phyloP scores from a whole-genome alignment of 2,113 vertebrate species.

The Neomonachus schauinslandi region DNA sequence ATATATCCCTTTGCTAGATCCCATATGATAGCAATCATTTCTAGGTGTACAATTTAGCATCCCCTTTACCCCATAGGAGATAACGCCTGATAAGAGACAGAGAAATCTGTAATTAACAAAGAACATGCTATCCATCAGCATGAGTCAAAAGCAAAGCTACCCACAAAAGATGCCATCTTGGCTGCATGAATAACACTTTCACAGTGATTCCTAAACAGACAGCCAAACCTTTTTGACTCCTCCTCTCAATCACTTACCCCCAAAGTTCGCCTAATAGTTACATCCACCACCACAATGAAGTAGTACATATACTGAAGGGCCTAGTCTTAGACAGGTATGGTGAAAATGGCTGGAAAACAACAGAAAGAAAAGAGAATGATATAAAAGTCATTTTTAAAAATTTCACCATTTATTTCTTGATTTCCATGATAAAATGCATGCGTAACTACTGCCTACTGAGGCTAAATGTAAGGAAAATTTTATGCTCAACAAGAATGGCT shows the following conservation, averaged over 20 bases:
- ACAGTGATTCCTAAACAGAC: background rate
- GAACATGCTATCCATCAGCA: background rate
- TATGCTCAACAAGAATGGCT: slow-evolving; percentile 9
- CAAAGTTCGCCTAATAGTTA: slow-evolving; percentile 2
- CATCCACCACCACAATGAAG: background rate
- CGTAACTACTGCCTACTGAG: background rate
- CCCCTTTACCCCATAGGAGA: background rate
- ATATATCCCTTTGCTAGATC: background rate
- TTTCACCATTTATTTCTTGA: background rate
- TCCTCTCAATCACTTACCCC: background rate
- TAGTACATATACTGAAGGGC: background rate
- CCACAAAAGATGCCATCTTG: background rate
- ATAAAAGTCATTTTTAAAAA: background rate
- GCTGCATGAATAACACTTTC: background rate
- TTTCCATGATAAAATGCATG: slow-evolving; percentile 24
- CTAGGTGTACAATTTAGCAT: background rate
- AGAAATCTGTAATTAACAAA: background rate
- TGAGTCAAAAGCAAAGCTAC: slow-evolving; percentile 19
- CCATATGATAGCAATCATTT: background rate
- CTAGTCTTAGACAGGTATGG: background rate
- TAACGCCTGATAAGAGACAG: slow-evolving; percentile 13
- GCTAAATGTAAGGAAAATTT: slow-evolving; percentile 18
- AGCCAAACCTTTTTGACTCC: background rate
- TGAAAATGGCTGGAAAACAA: slow-evolving; percentile 11
- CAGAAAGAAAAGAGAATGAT: slow-evolving; percentile 17